phyloP scores from a whole-genome alignment of 1,140 invertebrate genomes.

The Onthophagus taurus region DNA sequence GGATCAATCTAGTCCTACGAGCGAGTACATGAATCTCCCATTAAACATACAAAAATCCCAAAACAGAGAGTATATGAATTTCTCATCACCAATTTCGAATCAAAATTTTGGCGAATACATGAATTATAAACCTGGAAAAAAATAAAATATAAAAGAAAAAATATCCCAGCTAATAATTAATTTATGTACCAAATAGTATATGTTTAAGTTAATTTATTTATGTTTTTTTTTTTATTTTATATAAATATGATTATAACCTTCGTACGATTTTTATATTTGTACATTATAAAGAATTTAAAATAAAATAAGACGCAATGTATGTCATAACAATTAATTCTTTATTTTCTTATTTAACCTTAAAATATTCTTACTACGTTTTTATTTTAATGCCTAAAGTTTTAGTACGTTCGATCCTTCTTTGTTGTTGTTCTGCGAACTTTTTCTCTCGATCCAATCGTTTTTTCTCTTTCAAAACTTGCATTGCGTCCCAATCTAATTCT shows the following conservation, averaged over 20 bases:
- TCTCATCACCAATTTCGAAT: no score
- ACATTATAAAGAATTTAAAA: not conserved
- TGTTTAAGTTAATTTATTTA: no score
- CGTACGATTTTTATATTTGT: no score
- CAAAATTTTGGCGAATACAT: no score
- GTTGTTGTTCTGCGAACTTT: constrained; percentile 40
- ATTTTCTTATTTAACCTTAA: no score
- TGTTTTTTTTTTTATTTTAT: no score
- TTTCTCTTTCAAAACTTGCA: constrained; percentile 39
- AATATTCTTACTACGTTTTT: constrained; percentile 37
- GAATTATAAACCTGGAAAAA: no score
- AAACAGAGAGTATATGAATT: constrained; percentile 7
- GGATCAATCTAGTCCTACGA: constrained; percentile 4
- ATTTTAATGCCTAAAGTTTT: constrained; percentile 40
- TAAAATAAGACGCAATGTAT: not conserved
- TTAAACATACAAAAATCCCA: not conserved
- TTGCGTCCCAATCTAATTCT: constrained; percentile 39
- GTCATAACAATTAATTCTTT: no score
- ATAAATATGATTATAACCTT: no score
- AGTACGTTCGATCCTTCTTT: constrained; percentile 39
- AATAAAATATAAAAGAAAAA: no score
- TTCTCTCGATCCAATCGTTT: constrained; percentile 40
- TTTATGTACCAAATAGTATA: no score
- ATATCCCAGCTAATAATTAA: no score
- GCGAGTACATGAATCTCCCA: constrained; percentile 9